Conservation (phyloP, 2,888 invertebrate genomes). For the Emmelina monodactyla region DNA sequence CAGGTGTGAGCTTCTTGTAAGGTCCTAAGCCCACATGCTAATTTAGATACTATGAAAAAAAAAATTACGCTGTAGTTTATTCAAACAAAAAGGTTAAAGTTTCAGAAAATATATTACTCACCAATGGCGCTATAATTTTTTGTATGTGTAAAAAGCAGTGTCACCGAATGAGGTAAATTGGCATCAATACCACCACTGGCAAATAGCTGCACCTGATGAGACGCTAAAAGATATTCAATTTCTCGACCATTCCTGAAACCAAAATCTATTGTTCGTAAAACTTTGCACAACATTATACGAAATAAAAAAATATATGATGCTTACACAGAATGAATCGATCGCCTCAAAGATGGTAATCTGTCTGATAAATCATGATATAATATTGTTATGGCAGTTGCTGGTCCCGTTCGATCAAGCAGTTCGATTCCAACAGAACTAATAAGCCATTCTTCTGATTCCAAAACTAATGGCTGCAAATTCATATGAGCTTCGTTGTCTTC, state of each 20-base stretch:
- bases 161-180: conserved; percentile 40
- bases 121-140: conserved; percentile 49
- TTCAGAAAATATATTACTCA: conserved; percentile 20
- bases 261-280: too few species aligned
- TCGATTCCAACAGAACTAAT: conserved; percentile 43
- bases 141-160: conserved; percentile 40
- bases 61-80: too few species aligned
- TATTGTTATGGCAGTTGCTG: conserved; percentile 54
- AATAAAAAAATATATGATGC: conserved; percentile 23
- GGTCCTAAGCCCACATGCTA: conserved; percentile 48
- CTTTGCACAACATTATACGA: too few species aligned
- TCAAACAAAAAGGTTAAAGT: neutral
- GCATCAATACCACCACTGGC: conserved; percentile 37
- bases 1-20: conserved; percentile 52
- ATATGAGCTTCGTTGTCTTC: conserved; percentile 44
- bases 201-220: conserved; percentile 55
- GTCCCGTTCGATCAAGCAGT: conserved; percentile 29
- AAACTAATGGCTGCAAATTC: conserved; percentile 24
- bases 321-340: conserved; percentile 69
- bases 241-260: conserved; percentile 70
- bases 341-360: conserved; percentile 68
- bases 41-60: conserved; percentile 45
- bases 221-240: conserved; percentile 71
- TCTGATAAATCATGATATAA: conserved; percentile 70
- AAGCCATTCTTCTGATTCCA: conserved; percentile 36